Percentiles rank a stretch among this genome's conserved stretches.
Evolutionary conservation across 2,888 invertebrate genomes (phyloP).

Genomic region (Dryobota labecula): DNA sequence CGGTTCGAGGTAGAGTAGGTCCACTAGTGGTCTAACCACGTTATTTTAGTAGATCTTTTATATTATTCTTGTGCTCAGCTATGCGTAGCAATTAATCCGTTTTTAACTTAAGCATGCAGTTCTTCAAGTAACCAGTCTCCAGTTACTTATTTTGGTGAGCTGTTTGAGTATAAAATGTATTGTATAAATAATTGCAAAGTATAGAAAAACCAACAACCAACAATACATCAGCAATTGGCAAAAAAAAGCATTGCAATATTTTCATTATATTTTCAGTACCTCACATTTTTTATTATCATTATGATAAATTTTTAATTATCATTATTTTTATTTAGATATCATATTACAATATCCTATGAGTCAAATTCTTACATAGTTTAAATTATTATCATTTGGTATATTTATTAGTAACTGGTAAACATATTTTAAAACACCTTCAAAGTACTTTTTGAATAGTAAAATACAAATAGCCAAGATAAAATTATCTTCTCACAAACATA

Average conservation of each 20-base stretch:
- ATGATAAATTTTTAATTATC: too few species aligned
- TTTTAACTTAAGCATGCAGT: conserved; percentile 48
- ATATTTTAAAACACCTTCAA: too few species aligned
- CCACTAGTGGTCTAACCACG: conserved; percentile 57
- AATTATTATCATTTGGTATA: too few species aligned
- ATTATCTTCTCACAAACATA: too few species aligned
- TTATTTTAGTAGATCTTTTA: conserved; percentile 61
- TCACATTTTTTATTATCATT: too few species aligned
- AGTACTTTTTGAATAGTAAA: too few species aligned
- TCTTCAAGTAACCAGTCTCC: conserved; percentile 23
- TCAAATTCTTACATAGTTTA: too few species aligned
- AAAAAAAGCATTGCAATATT: conserved; percentile 4
- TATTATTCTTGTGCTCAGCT: conserved; percentile 49
- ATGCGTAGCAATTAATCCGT: conserved; percentile 52
- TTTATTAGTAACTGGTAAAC: too few species aligned
- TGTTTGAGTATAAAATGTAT: conserved; percentile 2
- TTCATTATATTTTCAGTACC: too few species aligned
- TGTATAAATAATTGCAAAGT: conserved; percentile 5
- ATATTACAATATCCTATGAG: too few species aligned
- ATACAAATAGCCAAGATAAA: too few species aligned
- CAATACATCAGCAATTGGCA: background rate
- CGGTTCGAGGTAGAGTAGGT: conserved; percentile 59
- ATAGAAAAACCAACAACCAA: background rate
- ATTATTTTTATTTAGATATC: too few species aligned
- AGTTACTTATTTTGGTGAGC: conserved; percentile 16